phyloP scores from a whole-genome alignment of 1,140 invertebrate genomes.

The Zaprionus africanus region DNA sequence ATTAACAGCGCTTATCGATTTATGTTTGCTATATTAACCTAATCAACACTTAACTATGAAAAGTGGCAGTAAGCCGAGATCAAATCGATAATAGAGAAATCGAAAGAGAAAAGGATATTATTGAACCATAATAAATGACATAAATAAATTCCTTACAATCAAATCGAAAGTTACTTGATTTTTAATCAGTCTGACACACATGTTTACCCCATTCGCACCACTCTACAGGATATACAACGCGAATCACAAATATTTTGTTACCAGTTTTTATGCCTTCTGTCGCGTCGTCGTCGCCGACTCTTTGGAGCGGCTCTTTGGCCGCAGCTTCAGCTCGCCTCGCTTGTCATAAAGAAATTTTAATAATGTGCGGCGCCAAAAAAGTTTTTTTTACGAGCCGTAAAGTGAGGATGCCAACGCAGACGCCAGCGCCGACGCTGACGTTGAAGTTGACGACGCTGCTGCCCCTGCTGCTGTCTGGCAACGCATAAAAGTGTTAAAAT shows the following conservation, averaged over 20 bases:
- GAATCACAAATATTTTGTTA: constrained; percentile 80
- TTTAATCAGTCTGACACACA: neutral
- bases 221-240: constrained; percentile 23
- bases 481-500: constrained; percentile 77
- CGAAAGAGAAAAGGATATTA: too few species aligned
- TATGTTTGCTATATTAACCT: neutral
- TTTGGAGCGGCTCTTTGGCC: constrained; percentile 58
- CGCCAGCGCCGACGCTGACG: neutral
- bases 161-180: neutral
- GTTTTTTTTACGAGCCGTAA: constrained; percentile 77
- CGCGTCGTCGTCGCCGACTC: constrained; percentile 58
- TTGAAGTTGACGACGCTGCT: constrained; percentile 4
- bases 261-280: constrained; percentile 82
- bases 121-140: too few species aligned
- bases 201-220: neutral
- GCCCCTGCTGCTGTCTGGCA: constrained; percentile 11
- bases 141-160: too few species aligned
- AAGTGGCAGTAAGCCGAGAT: neutral
- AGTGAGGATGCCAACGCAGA: constrained; percentile 30
- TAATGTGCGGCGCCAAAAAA: constrained; percentile 83
- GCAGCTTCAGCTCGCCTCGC: constrained; percentile 45
- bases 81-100: neutral
- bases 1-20: too few species aligned
- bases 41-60: neutral
- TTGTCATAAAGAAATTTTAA: constrained; percentile 83